Base-by-base conservation (phyloP, 2,888 invertebrate genomes). In the Labia minor region DNA sequence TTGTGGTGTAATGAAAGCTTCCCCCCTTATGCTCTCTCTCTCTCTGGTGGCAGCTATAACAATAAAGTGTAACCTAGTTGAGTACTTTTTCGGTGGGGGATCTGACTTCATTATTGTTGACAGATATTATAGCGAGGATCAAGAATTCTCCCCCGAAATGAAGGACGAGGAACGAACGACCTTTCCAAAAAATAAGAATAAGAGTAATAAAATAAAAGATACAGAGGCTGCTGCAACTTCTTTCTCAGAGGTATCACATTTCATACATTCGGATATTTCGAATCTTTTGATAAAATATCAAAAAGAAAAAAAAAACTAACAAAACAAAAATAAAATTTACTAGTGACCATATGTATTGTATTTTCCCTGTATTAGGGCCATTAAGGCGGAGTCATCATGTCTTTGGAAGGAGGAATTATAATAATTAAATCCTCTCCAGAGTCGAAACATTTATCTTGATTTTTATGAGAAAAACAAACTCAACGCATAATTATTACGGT, bases 31-130 rank as follows among this genome's bases (percentile, higher is more conserved):
- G 26, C 8, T 6, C 26, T 6, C 8, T 26, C 26, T 26, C 49
- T 49, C 49, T 49, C n/a, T 49, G 49, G 49, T 49, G 49, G 49
- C 49, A 3, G 49, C 49, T 49, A 49, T 49, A 49, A 49, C 49
- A 49, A 49, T 49, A 49, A 49, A 49, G 49, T 49, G 49, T 49
- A 49, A 49, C 16, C 49, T 49, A 49, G 49, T 49, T 49, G 49
- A 49, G 49, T 49, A 49, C 49, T 49, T 16, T 49, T n/a, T n/a
- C n/a, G n/a, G 49, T 11, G 2, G 49, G 49, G 49, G 49, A 49
- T 26, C 49, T 49, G 49, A 49, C 49, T 49, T 49, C 49, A 49
- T 49, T 49, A 49, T 49, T 16, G 49, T 49, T 49, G 49, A 49
- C 49, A 49, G 49, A 49, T 49, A 49, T 49, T 49, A 49, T 14